phyloP scores from a whole-genome alignment of 2,113 vertebrate genomes.

The Petaurus breviceps region DNA sequence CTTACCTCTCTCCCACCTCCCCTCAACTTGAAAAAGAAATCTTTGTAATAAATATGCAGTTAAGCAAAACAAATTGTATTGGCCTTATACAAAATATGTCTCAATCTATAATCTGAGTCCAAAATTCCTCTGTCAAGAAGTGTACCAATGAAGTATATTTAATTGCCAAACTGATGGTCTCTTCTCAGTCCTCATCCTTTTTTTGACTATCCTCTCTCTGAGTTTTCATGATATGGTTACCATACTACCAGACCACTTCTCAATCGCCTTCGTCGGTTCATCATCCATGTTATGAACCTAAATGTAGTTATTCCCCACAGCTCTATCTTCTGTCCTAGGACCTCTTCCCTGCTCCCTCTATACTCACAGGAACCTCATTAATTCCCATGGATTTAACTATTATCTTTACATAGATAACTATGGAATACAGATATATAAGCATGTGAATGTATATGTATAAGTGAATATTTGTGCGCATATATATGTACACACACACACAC shows the following conservation, averaged over 20 bases:
- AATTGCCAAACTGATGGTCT: background rate
- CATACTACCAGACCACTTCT: background rate
- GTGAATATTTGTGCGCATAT: background rate
- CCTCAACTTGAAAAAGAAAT: background rate
- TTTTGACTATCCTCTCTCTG: background rate
- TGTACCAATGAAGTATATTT: background rate
- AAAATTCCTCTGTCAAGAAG: background rate
- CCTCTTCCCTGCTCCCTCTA: background rate
- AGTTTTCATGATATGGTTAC: background rate
- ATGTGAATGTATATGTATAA: too few relatives aligned
- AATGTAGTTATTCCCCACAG: background rate
- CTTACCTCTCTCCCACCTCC: background rate
- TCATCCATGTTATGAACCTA: background rate
- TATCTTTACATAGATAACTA: background rate
- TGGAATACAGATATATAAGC: too few relatives aligned
- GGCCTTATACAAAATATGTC: background rate
- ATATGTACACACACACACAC: too few relatives aligned
- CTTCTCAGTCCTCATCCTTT: background rate
- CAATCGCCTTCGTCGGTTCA: background rate
- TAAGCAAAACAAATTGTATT: background rate
- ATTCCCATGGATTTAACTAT: background rate
- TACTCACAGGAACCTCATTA: background rate
- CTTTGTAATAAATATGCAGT: background rate
- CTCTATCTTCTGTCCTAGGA: background rate
- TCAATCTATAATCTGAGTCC: background rate